Evolutionary conservation across 1,140 invertebrate genomes (phyloP).

Genomic region (Atopsyche davidsoni): DNA sequence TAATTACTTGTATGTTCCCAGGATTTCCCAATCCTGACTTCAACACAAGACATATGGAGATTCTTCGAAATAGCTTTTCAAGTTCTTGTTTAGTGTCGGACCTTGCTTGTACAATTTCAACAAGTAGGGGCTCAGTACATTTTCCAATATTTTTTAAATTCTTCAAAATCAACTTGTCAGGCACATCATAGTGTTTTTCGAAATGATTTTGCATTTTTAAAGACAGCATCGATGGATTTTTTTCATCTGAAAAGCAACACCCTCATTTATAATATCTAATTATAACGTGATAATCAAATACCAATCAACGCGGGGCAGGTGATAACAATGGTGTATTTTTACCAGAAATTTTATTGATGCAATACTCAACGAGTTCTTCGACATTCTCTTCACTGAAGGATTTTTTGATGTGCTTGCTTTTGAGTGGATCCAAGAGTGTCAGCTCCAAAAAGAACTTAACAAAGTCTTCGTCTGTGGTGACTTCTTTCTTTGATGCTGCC

Average conservation of each 20-base stretch:
- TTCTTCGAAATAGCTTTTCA: slow-evolving; percentile 56
- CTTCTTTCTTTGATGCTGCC: too few relatives aligned
- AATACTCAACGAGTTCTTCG: too few relatives aligned
- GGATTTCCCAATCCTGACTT: slow-evolving; percentile 60
- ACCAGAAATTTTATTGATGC: too few relatives aligned
- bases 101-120: slow-evolving; percentile 51
- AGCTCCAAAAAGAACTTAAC: too few relatives aligned
- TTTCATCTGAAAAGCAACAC: slow-evolving; percentile 29
- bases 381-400: too few relatives aligned
- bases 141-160: slow-evolving; percentile 45
- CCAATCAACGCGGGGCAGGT: too few relatives aligned
- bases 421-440: too few relatives aligned
- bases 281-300: too few relatives aligned
- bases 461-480: too few relatives aligned
- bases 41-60: slow-evolving; percentile 56
- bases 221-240: slow-evolving; percentile 41
- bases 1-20: slow-evolving; percentile 47
- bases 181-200: slow-evolving; percentile 58
- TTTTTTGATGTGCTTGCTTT: too few relatives aligned
- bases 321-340: too few relatives aligned
- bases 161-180: slow-evolving; percentile 47
- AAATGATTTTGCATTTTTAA: slow-evolving; percentile 68
- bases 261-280: too few relatives aligned
- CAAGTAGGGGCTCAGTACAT: slow-evolving; percentile 47
- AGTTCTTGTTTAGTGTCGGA: slow-evolving; percentile 41